Percentiles rank a stretch among this genome's conserved stretches.
Evolutionary conservation across 1,140 invertebrate species (phyloP).

Genomic region (Drosophila ananassae): DNA sequence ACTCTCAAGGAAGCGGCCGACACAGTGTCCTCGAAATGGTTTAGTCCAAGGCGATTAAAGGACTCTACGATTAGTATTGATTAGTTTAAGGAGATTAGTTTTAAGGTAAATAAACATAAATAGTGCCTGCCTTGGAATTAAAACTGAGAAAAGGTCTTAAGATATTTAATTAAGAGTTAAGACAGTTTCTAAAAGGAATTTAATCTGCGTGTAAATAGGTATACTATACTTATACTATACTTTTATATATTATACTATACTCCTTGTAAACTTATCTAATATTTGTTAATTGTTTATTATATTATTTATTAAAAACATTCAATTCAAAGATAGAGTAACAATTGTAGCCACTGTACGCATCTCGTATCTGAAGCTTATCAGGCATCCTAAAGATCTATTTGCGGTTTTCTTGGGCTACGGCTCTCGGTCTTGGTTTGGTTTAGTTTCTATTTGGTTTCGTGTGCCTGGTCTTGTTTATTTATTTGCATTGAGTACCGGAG

Average conservation of each 20-base stretch:
- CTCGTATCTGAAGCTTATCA: conserved; percentile 45
- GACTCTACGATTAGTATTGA: not conserved
- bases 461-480: conserved; percentile 52
- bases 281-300: too few species aligned
- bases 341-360: conserved; percentile 12
- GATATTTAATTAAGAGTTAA: conserved; percentile 11
- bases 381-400: conserved; percentile 72
- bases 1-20: conserved; percentile 20
- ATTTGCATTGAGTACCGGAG: conserved; percentile 35
- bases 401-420: conserved; percentile 57
- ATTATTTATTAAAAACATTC: too few species aligned
- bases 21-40: conserved; percentile 24
- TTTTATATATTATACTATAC: too few species aligned
- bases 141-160: not conserved
- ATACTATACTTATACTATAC: too few species aligned
- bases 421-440: conserved; percentile 39
- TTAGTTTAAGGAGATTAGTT: conserved; percentile 26
- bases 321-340: too few species aligned
- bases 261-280: too few species aligned
- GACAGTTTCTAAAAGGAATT: too few species aligned
- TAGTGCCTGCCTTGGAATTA: not conserved
- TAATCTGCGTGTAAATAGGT: too few species aligned
- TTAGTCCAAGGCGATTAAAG: conserved; percentile 16
- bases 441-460: conserved; percentile 47
- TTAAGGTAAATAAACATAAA: conserved; percentile 1